A percentile compares a stretch with the other conserved stretches of the same genome.
Conservation (phyloP, 2,797 vertebrate species). For the Mormyrops attenuatus region DNA sequence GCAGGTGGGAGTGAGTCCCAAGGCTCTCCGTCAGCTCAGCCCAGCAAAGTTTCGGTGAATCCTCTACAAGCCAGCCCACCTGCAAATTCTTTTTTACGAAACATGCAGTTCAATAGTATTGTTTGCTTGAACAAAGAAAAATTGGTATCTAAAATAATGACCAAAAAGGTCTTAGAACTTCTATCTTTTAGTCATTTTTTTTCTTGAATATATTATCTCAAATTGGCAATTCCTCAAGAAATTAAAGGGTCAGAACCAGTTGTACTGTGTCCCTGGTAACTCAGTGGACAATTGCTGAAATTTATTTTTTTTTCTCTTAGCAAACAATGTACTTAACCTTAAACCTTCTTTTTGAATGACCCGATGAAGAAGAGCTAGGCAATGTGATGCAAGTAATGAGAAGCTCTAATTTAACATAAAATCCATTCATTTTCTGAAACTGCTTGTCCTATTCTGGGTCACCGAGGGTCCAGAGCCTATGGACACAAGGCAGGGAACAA, state of each 20-base stretch:
- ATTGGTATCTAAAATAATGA: neutral
- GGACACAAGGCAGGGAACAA: neutral
- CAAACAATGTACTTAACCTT: neutral
- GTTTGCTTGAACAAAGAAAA: neutral
- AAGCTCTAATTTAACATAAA: neutral
- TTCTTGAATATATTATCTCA: neutral
- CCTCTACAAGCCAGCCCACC: neutral
- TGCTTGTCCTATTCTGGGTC: neutral
- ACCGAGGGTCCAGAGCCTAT: neutral
- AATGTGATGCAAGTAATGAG: neutral
- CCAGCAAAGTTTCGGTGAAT: conserved; percentile 2
- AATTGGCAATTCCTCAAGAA: neutral
- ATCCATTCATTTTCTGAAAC: neutral
- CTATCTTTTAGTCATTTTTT: neutral
- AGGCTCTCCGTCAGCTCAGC: conserved; percentile 29
- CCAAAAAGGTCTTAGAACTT: neutral
- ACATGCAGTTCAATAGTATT: neutral
- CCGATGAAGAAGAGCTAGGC: neutral
- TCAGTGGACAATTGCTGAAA: neutral
- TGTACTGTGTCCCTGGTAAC: neutral
- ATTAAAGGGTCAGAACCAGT: neutral
- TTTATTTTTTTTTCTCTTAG: neutral
- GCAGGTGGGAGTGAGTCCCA: conserved; percentile 30
- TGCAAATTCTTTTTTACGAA: neutral
- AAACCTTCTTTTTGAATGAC: neutral